phyloP scores from a whole-genome alignment of 2,797 vertebrate genomes.

The Protonibea diacanthus region DNA sequence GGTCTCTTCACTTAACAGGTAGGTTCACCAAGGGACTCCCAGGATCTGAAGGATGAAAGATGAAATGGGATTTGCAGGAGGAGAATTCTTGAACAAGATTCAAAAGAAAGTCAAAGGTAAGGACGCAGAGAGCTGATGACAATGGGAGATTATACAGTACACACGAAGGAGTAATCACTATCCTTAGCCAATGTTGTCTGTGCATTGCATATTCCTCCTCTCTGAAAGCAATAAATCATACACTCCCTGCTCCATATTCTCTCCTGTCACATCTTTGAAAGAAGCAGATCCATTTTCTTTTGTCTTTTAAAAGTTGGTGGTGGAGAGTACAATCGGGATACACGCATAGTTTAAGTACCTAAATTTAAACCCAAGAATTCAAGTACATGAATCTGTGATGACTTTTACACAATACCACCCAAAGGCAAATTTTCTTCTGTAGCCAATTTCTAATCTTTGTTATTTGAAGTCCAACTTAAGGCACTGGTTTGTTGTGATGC shows the following conservation, averaged over 20 bases:
- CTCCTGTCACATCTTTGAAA: conserved; percentile 10
- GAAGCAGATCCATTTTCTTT: background rate
- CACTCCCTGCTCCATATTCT: background rate
- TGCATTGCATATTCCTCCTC: conserved; percentile 10
- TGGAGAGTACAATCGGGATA: conserved; percentile 12
- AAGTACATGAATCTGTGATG: background rate
- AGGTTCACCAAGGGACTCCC: background rate
- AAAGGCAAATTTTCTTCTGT: conserved; percentile 6
- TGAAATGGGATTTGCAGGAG: background rate
- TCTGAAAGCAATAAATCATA: conserved; percentile 25
- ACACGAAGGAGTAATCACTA: background rate
- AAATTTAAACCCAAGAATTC: conserved; percentile 14
- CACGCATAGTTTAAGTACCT: conserved; percentile 10
- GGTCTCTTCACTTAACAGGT: background rate
- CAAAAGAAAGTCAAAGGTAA: conserved; percentile 3
- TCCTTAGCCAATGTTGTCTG: conserved; percentile 17
- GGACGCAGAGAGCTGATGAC: background rate
- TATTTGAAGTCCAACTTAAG: conserved; percentile 31
- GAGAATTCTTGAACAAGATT: background rate
- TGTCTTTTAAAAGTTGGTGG: background rate
- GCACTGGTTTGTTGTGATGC: conserved; percentile 18
- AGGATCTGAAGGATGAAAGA: background rate
- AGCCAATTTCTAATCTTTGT: conserved; percentile 30
- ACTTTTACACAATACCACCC: conserved; percentile 20
- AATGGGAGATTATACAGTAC: background rate